Conservation (phyloP, 2,888 invertebrate genomes). For the Liopterus haemorrhoidalis region DNA sequence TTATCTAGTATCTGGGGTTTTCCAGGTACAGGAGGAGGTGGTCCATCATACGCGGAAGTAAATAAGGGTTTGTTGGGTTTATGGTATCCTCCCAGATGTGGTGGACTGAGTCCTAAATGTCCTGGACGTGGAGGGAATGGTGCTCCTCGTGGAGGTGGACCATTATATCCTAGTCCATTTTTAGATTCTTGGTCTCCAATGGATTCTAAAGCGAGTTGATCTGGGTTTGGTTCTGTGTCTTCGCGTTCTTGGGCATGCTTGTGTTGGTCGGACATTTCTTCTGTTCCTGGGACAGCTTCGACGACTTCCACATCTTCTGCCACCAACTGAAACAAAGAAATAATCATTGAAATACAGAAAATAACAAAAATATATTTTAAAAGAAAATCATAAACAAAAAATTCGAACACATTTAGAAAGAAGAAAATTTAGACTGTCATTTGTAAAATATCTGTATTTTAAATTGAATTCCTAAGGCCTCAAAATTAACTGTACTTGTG, state of each 20-base stretch:
- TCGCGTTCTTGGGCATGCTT: conserved; percentile 47
- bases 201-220: conserved; percentile 69
- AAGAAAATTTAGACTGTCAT: background rate
- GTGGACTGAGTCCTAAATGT: conserved; percentile 35
- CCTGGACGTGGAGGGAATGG: conserved; percentile 48
- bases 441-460: no score
- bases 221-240: conserved; percentile 56
- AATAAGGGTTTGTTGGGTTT: conserved; percentile 43
- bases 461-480: no score
- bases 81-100: conserved; percentile 46
- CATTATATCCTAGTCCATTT: conserved; percentile 39
- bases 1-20: conserved; percentile 43
- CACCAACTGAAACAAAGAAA: conserved; percentile 38
- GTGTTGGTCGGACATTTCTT: conserved; percentile 51
- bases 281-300: conserved; percentile 53
- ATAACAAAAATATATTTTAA: conserved; percentile 7
- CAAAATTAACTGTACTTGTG: no score
- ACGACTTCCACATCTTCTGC: conserved; percentile 61
- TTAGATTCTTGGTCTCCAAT: conserved; percentile 53
- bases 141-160: conserved; percentile 46
- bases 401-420: conserved; percentile 13
- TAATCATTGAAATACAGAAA: background rate
- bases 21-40: conserved; percentile 59
- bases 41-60: conserved; percentile 68
- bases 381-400: conserved; percentile 14